Base-by-base conservation (phyloP, 2,888 invertebrate species). In the Tipula unca region DNA sequence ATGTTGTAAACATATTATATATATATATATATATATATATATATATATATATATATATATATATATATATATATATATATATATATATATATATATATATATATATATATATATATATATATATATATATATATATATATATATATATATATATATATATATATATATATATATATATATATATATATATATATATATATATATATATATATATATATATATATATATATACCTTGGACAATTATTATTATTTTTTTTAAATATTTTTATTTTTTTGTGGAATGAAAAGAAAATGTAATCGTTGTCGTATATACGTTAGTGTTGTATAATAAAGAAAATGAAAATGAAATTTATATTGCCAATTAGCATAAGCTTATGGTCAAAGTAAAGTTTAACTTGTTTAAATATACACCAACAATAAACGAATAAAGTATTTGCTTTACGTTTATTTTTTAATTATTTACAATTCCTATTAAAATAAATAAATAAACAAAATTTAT, bases 291-390 rank as follows among this genome's bases (percentile, higher is more conserved):
- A 69, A 69, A 69, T 69, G 13, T 69, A 69, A 25, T 69, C 69
- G 10, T 69, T 25, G 69, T 69, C 69, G 10, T 69, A 69, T 25
- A 14, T n/a, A n/a, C n/a, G n/a, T n/a, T n/a, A n/a, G n/a, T n/a
- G n/a, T n/a, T n/a, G 69, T 17, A 48, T 17, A 48, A 48, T 6
- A 17, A 17, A 17, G 17, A 25, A 48, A 48, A n/a, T 48, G 25
- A 69, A 69, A 69, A 20, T 69, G 69, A 69, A 69, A 69, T 69
- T 69, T 69, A 69, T 69, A 25, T 69, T 69, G 20, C 69, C 69
- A 69, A 69, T 69, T 69, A 69, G 69, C 69, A 69, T 69, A 69
- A 69, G 69, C 69, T 69, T 69, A 69, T 69, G 69, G 69, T 25
- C 69, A 69, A 69, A 69, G 69, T 10, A 69, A 69, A 69, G 69